Evolutionary conservation across 1,140 invertebrate species (phyloP), one percentile per base, ranked within the genome.

Genomic region (Nixonia krombeini): DNA sequence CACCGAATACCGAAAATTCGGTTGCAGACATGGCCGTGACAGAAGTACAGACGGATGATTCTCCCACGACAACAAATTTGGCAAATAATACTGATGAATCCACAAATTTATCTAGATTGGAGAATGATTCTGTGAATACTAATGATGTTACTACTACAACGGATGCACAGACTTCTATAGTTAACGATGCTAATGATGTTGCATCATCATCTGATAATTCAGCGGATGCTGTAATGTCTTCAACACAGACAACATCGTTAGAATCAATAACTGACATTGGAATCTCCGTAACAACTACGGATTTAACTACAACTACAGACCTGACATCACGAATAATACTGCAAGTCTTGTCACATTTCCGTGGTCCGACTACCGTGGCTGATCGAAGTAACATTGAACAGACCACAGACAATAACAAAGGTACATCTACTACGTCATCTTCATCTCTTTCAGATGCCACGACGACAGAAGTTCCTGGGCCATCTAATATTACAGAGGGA

Each of bases 311-410:
- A 28, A 28, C 38, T 12, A 29, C 47, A 28, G 62, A 61, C 16
- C 9, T 33, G 12, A 31, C 28, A 15, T 46, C 53, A 13, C 26
- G 23, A 45, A 46, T 41, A 38, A 51, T 56, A 4, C 38, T 58
- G 31, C 46, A 70, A 37, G 35, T 51, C 23, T 35, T 67, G 17
- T n/a, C 46, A 10, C 58, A 56, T 4, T 56, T 50, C 29, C 35
- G 49, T 31, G 62, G 28, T 35, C 35, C 53, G 28, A 69, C 57
- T 9, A 15, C 28, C 21, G 13, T 53, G 13, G 57, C 8, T 16
- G 12, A 35, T 40, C 18, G 12, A 21, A 49, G n/a, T 23, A 8
- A 21, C 10, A 4, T 18, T n/a, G 37, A 40, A 10, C 17, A 17
- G 21, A 8, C 8, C 33, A 21, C 17, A 8, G 31, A 31, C 1